Percentiles rank a stretch among this genome's conserved stretches.
phyloP scores from a whole-genome alignment of 2,113 vertebrate genomes.

The Gambusia holbrooki region DNA sequence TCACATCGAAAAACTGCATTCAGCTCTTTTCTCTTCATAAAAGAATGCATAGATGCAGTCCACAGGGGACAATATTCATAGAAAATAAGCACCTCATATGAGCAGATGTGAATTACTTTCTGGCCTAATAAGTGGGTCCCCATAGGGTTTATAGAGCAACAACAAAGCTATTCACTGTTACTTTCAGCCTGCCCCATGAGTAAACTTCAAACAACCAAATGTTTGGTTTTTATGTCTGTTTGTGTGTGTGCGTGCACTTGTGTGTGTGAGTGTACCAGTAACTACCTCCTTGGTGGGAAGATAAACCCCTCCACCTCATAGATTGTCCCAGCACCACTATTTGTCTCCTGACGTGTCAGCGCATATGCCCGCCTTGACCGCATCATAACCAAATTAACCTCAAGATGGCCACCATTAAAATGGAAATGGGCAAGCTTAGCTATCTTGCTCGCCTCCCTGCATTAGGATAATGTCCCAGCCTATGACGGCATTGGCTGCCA shows the following conservation, averaged over 20 bases:
- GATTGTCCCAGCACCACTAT: conserved; percentile 62
- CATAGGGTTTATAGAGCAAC: conserved; percentile 28
- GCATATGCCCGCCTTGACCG: conserved; percentile 60
- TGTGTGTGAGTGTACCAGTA: conserved; percentile 36
- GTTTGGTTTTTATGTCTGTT: conserved; percentile 23
- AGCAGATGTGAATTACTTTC: conserved; percentile 40
- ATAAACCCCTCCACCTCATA: conserved; percentile 69
- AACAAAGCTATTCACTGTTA: conserved; percentile 47
- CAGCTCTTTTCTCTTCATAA: conserved; percentile 13
- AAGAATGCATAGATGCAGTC: conserved; percentile 24
- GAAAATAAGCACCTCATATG: conserved; percentile 31
- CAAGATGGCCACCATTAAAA: conserved; percentile 72
- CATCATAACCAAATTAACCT: conserved; percentile 75
- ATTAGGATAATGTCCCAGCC: conserved; percentile 67
- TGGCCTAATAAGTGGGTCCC: conserved; percentile 37
- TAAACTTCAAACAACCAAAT: conserved; percentile 58
- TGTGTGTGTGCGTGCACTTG: conserved; percentile 25
- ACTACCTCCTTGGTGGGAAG: conserved; percentile 57
- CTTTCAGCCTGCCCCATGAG: conserved; percentile 45
- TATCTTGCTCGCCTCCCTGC: conserved; percentile 56
- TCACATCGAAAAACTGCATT: background rate
- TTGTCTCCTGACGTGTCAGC: conserved; percentile 64
- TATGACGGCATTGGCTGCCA: conserved; percentile 47
- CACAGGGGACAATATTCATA: conserved; percentile 28
- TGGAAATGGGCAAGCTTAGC: conserved; percentile 67